Conservation (phyloP, 2,888 invertebrate genomes). For the Pheosia tremula region DNA sequence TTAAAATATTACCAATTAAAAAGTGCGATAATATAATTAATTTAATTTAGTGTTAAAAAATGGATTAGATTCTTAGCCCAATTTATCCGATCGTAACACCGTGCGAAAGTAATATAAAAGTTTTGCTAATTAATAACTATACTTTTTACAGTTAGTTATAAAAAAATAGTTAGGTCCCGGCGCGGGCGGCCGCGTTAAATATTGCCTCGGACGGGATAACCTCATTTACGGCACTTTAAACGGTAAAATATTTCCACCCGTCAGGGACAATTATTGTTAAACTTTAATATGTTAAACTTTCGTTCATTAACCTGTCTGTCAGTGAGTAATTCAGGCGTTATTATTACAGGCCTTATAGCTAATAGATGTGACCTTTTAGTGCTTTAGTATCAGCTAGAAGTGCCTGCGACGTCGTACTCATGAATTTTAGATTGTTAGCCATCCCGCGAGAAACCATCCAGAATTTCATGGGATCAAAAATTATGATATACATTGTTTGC, state of each 20-base stretch:
- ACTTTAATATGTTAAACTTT: neutral
- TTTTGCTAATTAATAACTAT: constrained; percentile 1
- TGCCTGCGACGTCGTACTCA: too few species aligned
- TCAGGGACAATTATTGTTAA: neutral
- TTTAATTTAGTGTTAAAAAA: neutral
- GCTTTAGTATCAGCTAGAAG: too few species aligned
- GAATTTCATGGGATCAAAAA: too few species aligned
- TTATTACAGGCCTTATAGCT: neutral
- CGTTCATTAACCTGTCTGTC: neutral
- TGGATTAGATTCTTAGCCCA: neutral
- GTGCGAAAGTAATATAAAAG: neutral
- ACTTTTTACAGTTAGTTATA: neutral
- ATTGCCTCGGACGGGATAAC: neutral
- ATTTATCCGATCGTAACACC: neutral
- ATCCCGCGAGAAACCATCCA: too few species aligned
- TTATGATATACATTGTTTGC: too few species aligned
- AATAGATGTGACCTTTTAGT: too few species aligned
- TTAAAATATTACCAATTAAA: neutral
- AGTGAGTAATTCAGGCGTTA: neutral
- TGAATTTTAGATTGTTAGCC: too few species aligned
- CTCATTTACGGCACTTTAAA: neutral
- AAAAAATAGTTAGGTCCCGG: neutral
- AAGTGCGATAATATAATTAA: too few species aligned
- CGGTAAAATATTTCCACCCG: neutral
- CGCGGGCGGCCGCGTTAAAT: neutral